These are phyloP conservation scores for Lampris megalopsis DNA, from an alignment of 2,113 vertebrate genomes.

Conservation along the genomic window DNA sequence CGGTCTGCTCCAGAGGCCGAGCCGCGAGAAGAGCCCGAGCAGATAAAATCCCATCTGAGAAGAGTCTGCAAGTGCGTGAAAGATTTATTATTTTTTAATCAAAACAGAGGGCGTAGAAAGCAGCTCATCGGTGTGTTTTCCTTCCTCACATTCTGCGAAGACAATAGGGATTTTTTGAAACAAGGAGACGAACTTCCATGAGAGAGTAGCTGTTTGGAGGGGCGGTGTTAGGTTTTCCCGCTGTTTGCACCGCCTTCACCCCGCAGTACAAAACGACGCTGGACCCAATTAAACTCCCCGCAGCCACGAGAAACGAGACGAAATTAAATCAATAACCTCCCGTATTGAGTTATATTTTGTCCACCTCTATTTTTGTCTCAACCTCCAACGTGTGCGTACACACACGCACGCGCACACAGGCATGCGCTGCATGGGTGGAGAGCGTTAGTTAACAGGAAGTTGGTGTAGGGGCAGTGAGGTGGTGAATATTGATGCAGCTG, in stretches of 20 bases:
- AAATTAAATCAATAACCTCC: conserved; percentile 57
- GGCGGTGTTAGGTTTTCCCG: conserved; percentile 13
- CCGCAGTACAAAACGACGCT: conserved; percentile 10
- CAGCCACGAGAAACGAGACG: conserved; percentile 67
- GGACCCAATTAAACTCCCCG: conserved; percentile 65
- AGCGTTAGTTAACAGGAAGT: conserved; percentile 64
- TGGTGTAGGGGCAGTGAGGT: conserved; percentile 53
- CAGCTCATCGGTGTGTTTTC: conserved; percentile 9
- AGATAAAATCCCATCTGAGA: neutral
- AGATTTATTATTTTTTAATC: conserved; percentile 3
- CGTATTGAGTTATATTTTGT: conserved; percentile 60
- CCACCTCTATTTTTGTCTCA: conserved; percentile 53
- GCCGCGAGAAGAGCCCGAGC: conserved; percentile 3
- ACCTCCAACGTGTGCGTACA: conserved; percentile 22
- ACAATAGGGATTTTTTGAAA: conserved; percentile 3
- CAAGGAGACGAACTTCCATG: neutral
- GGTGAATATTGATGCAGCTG: conserved; percentile 70
- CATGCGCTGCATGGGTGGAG: conserved; percentile 11
- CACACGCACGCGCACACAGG: conserved; percentile 21
- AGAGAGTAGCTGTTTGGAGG: conserved; percentile 14
- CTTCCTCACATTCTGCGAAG: neutral
- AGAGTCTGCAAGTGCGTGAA: conserved; percentile 7
- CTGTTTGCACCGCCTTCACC: conserved; percentile 40
- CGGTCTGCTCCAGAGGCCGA: neutral
- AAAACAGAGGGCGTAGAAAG: neutral